A percentile compares a stretch with the other conserved stretches of the same genome.
These are phyloP conservation scores for Coendou prehensilis DNA, from an alignment of 2,797 vertebrate species.

Conservation along the genomic window DNA sequence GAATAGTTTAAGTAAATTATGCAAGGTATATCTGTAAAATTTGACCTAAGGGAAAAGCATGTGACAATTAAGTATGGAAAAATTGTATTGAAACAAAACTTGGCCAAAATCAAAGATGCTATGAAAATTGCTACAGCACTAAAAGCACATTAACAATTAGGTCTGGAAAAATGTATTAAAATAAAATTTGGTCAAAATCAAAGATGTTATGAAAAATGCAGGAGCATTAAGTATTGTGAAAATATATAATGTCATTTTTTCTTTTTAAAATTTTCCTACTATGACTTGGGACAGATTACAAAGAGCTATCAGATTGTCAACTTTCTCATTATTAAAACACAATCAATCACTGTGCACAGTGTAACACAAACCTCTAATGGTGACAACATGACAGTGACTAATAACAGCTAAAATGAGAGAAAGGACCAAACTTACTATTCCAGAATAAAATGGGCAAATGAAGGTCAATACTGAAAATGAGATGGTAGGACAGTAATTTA, in stretches of 20 bases:
- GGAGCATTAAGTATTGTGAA: not conserved
- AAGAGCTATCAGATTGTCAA: not conserved
- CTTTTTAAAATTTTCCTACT: not conserved
- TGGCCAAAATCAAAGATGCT: conserved; percentile 17
- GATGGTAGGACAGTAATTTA: not conserved
- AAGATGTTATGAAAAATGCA: not conserved
- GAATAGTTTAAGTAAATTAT: not conserved
- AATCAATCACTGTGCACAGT: not conserved
- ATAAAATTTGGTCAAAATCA: conserved; percentile 24
- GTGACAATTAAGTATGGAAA: not conserved
- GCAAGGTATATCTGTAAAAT: not conserved
- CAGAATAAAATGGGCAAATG: conserved; percentile 22
- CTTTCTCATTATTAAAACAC: not conserved
- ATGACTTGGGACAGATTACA: not conserved
- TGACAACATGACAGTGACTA: not conserved
- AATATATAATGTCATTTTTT: not conserved
- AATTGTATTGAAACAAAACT: not conserved
- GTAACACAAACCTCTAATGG: not conserved
- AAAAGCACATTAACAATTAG: not conserved
- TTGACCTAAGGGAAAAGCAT: not conserved
- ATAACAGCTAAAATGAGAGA: not conserved
- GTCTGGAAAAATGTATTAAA: not conserved
- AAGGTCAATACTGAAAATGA: conserved; percentile 17
- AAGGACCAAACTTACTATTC: accelerated
- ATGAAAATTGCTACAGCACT: not conserved